These are phyloP conservation scores for Teinopalpus imperialis DNA, from an alignment of 2,888 invertebrate species.

Conservation along the genomic window DNA sequence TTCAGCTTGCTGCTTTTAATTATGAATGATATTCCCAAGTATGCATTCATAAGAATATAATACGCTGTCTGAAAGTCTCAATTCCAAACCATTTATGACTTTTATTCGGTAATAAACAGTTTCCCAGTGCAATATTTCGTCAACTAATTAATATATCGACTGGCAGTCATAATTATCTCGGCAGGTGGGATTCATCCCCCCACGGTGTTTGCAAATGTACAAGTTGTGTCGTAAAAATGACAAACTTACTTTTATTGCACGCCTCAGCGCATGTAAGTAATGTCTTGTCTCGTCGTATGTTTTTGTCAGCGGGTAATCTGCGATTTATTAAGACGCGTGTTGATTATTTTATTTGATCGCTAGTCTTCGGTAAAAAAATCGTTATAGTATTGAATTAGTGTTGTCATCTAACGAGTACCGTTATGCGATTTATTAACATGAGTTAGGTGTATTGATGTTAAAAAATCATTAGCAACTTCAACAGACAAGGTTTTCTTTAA, in stretches of 20 bases:
- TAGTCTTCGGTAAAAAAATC: conserved; percentile 40
- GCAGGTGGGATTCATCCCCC: conserved; percentile 53
- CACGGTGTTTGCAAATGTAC: conserved; percentile 58
- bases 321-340: conserved; percentile 68
- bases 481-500: too few relatives aligned
- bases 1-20: too few relatives aligned
- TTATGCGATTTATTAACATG: background rate
- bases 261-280: conserved; percentile 65
- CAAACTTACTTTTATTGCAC: conserved; percentile 67
- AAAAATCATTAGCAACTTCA: too few relatives aligned
- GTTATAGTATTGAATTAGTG: conserved; percentile 29
- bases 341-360: conserved; percentile 65
- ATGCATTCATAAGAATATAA: too few relatives aligned
- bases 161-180: conserved; percentile 39
- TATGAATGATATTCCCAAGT: too few relatives aligned
- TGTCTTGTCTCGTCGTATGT: conserved; percentile 61
- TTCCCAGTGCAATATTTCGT: conserved; percentile 22
- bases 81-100: background rate
- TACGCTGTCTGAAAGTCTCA: too few relatives aligned
- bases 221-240: conserved; percentile 67
- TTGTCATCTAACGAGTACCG: conserved; percentile 28
- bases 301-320: conserved; percentile 74
- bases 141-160: conserved; percentile 36
- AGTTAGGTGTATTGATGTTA: too few relatives aligned
- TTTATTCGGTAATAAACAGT: conserved; percentile 8